Conservation (phyloP, 2,113 vertebrate species). For the Sprattus sprattus region DNA sequence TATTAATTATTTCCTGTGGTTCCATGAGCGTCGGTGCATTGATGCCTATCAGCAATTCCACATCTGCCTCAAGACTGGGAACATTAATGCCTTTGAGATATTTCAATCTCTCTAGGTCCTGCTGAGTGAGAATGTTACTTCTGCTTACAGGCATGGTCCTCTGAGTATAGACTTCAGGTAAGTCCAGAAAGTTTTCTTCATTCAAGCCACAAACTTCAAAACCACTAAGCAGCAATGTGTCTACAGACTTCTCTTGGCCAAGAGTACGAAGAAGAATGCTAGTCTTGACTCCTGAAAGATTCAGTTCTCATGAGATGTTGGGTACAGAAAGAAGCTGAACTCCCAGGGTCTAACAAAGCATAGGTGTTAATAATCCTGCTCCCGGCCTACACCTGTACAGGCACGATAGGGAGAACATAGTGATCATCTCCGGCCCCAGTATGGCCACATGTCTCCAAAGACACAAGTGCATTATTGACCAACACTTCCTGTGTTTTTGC, state of each 20-base stretch:
- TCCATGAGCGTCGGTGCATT: no score
- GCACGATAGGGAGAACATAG: slow-evolving; percentile 8
- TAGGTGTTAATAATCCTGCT: background rate
- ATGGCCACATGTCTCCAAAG: slow-evolving; percentile 22
- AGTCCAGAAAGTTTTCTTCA: slow-evolving; percentile 11
- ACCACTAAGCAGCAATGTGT: background rate
- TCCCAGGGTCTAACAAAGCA: slow-evolving; percentile 19
- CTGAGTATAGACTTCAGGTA: background rate
- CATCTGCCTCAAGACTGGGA: no score
- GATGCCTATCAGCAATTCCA: no score
- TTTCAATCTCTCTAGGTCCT: no score
- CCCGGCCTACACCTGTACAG: slow-evolving; percentile 13
- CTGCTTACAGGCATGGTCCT: background rate
- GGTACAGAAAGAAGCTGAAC: background rate
- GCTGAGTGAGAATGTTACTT: no score
- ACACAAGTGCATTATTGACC: slow-evolving; percentile 16
- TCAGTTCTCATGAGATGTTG: no score
- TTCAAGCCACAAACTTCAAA: background rate
- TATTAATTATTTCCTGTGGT: no score
- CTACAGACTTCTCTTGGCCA: background rate
- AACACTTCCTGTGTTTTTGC: background rate
- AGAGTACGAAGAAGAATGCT: slow-evolving; percentile 22
- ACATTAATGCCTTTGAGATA: no score
- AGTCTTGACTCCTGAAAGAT: background rate
- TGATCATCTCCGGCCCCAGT: slow-evolving; percentile 17